These are phyloP conservation scores for Conus betulinus DNA, from an alignment of 1,140 invertebrate species.

Conservation along the genomic window DNA sequence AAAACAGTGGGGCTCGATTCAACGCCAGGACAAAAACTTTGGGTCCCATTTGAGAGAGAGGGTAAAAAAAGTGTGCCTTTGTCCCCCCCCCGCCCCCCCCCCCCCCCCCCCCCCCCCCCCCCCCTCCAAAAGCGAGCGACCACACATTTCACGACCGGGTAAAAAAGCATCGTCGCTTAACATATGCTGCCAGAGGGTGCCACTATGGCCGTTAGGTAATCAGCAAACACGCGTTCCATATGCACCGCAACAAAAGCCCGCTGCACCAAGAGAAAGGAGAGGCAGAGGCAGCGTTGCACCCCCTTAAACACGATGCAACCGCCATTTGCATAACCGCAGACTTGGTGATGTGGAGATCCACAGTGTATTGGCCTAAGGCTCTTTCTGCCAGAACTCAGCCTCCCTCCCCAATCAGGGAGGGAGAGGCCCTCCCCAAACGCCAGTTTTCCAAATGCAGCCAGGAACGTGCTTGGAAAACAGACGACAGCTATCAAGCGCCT, in stretches of 20 bases:
- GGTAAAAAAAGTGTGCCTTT: background rate
- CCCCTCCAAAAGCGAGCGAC: too few relatives aligned
- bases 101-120: background rate
- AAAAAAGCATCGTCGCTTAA: background rate
- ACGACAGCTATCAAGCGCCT: background rate
- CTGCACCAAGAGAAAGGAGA: background rate
- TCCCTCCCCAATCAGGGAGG: background rate
- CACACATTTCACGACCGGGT: too few relatives aligned
- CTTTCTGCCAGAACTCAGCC: background rate
- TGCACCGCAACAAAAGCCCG: conserved; percentile 6
- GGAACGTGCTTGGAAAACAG: conserved; percentile 16
- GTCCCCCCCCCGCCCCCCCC: background rate
- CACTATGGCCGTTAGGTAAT: background rate
- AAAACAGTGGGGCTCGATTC: background rate
- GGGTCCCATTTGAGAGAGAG: background rate
- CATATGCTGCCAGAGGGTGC: background rate
- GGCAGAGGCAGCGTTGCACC: background rate
- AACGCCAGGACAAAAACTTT: background rate
- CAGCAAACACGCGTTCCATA: background rate
- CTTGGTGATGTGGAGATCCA: background rate
- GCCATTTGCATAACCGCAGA: conserved; percentile 15
- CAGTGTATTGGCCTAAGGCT: background rate
- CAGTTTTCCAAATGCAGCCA: background rate
- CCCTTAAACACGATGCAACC: background rate
- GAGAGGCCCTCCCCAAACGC: background rate